phyloP scores from a whole-genome alignment of 2,888 invertebrate genomes.

The Caenorhabditis sinica region DNA sequence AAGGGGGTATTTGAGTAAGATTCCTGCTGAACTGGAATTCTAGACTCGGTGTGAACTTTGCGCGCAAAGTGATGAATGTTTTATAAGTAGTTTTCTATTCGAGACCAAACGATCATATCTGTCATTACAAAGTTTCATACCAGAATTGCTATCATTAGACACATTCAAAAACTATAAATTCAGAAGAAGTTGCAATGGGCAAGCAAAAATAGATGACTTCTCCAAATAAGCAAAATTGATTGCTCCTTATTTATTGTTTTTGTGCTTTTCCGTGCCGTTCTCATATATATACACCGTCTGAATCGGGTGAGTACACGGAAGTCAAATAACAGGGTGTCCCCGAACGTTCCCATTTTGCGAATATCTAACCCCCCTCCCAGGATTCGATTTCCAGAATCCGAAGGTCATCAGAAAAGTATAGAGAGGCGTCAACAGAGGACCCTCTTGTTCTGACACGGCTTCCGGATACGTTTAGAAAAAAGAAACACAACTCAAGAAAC shows the following conservation, averaged over 20 bases:
- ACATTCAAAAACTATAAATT: no score
- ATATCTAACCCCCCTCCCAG: no score
- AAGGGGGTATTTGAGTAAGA: no score
- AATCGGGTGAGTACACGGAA: no score
- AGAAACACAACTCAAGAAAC: neutral
- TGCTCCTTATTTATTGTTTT: no score
- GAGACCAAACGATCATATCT: neutral
- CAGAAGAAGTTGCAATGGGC: no score
- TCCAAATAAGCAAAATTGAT: no score
- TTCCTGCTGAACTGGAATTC: neutral
- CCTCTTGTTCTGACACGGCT: neutral
- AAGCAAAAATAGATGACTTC: neutral
- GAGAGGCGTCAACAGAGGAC: slow-evolving; percentile 12
- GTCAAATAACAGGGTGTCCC: no score
- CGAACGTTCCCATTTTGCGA: no score
- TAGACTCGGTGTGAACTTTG: slow-evolving; percentile 7
- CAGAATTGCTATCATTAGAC: no score
- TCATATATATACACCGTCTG: neutral
- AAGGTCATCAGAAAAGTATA: neutral
- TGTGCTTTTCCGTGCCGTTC: neutral
- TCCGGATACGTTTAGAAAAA: neutral
- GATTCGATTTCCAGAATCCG: slow-evolving; percentile 9
- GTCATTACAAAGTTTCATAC: no score
- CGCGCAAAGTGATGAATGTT: slow-evolving; percentile 4
- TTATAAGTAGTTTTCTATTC: neutral